Percentiles rank a stretch among this genome's conserved stretches.
Conservation (phyloP, 1,140 invertebrate genomes). For the Drosophila varians region DNA sequence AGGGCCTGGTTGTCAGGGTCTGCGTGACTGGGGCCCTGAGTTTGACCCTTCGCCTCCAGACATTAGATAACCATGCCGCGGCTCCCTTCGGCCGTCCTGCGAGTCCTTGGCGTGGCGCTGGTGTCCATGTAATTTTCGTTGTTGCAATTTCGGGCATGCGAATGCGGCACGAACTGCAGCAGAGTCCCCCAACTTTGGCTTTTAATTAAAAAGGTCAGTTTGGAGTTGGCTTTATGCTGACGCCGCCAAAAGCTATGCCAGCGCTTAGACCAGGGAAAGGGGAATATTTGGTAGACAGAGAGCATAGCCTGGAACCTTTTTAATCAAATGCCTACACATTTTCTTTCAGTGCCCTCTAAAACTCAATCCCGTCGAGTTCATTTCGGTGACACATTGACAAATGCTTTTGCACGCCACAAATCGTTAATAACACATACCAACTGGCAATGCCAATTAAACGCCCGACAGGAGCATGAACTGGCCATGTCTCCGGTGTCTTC, state of each 20-base stretch:
- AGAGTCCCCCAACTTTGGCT: conserved; percentile 48
- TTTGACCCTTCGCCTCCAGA: conserved; percentile 74
- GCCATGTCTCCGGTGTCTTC: conserved; percentile 3
- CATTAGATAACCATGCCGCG: conserved; percentile 66
- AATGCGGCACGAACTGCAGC: conserved; percentile 66
- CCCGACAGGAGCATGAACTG: conserved; percentile 46
- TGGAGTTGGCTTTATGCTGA: conserved; percentile 71
- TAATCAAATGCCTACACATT: not conserved
- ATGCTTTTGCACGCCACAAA: conserved; percentile 72
- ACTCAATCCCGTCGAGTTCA: conserved; percentile 38
- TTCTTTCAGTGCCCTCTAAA: not conserved
- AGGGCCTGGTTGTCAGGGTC: conserved; percentile 26
- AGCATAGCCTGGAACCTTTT: too few relatives aligned
- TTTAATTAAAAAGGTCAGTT: conserved; percentile 77
- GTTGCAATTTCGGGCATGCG: conserved; percentile 72
- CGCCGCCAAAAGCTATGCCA: conserved; percentile 24
- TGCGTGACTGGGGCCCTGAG: conserved; percentile 70
- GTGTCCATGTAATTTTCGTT: conserved; percentile 59
- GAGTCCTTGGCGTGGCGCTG: not conserved
- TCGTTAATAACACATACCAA: conserved; percentile 71
- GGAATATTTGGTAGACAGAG: not conserved
- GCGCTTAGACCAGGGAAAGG: not conserved
- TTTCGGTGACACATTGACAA: conserved; percentile 76
- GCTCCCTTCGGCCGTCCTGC: not conserved
- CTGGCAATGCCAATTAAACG: conserved; percentile 71